These are phyloP conservation scores for Procapra przewalskii DNA, from an alignment of 2,113 vertebrate species.

Conservation along the genomic window DNA sequence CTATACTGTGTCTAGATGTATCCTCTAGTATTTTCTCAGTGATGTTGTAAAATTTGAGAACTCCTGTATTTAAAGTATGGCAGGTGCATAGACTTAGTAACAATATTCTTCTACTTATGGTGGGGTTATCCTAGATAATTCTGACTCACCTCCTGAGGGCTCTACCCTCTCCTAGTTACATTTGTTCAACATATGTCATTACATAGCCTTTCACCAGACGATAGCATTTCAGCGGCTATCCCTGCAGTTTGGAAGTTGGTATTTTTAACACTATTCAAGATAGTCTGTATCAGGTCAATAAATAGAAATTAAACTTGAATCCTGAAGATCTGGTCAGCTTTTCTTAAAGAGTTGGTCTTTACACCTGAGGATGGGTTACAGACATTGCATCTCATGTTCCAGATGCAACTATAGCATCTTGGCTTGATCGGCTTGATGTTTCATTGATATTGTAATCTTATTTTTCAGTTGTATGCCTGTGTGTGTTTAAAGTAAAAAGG, in stretches of 20 bases:
- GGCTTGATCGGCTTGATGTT: not conserved
- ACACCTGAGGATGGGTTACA: not conserved
- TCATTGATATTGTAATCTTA: not conserved
- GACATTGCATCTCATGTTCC: not conserved
- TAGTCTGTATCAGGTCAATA: not conserved
- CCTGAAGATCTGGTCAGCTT: not conserved
- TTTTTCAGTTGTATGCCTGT: constrained; percentile 34
- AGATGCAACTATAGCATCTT: not conserved
- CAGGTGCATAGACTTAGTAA: not conserved
- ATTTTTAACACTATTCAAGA: not conserved
- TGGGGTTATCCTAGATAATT: not conserved
- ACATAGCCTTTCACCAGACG: not conserved
- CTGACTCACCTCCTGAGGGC: not conserved
- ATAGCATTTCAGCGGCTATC: not conserved
- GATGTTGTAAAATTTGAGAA: not conserved
- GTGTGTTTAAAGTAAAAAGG: constrained; percentile 36
- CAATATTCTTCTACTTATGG: not conserved
- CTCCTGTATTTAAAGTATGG: not conserved
- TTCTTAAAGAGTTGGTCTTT: not conserved
- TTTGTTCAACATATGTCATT: not conserved
- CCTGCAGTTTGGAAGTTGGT: not conserved
- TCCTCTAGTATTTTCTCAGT: not conserved
- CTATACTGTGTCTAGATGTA: not conserved
- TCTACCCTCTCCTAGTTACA: not conserved
- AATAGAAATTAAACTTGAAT: not conserved